Conservation (phyloP, 1,140 invertebrate species). For the Penaeus vannamei region DNA sequence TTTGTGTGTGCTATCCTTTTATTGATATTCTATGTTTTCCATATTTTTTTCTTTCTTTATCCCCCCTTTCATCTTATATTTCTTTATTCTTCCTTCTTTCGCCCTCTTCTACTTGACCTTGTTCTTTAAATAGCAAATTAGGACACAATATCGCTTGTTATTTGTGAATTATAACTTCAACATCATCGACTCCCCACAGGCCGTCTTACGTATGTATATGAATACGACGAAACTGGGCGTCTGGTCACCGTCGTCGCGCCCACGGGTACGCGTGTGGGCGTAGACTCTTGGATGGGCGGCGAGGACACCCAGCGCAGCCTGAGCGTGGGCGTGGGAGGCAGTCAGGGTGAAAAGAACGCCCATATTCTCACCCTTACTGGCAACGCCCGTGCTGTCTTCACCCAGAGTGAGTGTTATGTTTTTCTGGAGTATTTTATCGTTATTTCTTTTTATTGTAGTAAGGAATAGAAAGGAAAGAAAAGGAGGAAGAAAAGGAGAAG, state of each 20-base stretch:
- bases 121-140: no score
- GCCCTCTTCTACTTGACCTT: no score
- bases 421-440: background rate
- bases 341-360: constrained; percentile 45
- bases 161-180: no score
- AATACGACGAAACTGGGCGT: constrained; percentile 74
- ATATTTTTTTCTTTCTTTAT: background rate
- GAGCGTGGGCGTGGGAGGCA: constrained; percentile 61
- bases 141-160: no score
- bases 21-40: background rate
- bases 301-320: constrained; percentile 47
- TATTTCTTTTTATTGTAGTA: no score
- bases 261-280: constrained; percentile 61
- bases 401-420: constrained; percentile 53
- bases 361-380: constrained; percentile 57
- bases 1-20: background rate
- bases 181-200: constrained; percentile 10
- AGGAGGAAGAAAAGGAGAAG: no score
- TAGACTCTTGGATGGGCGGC: constrained; percentile 62
- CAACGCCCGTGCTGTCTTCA: constrained; percentile 56
- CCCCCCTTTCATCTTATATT: background rate
- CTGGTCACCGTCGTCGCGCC: constrained; percentile 66
- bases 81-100: background rate
- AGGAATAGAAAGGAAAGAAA: no score
- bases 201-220: constrained; percentile 71